Evolutionary conservation across 92 coral and sea anemone genomes (phyloP), one percentile per base, ranked within the genome.

Genomic region (Scolanthus callimorphus): DNA sequence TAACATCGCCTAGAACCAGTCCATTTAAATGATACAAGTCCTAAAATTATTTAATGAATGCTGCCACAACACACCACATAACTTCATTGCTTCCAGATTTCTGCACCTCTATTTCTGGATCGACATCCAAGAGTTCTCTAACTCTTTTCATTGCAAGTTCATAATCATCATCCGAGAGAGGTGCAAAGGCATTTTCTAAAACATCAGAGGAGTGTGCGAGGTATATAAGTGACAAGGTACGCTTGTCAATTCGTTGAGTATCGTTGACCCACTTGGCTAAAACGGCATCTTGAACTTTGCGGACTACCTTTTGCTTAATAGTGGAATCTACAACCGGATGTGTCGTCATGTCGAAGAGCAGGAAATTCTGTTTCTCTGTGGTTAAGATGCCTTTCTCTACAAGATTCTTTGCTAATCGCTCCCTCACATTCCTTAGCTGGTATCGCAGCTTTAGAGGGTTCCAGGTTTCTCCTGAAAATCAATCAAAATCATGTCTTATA

Each of bases 151-250:
- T 94, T 1, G 99, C 99, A 24, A 94, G 81, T 60, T 94, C 99
- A 73, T 94, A 94, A 77, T 94, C 99, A 23, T 94, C 99, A 59
- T 94, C 99, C 0, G 99, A 88, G 23, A 94, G 65, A 13, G 99
- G 85, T 9, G 96, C 85, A 80, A 94, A 94, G 10, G 99, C 99
- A 74, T 94, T 94, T 48, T 94, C 99, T 29, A 94, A 65, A 34
- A 94, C 99, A 81, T 94, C 99, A 0, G 99, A 94, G 9, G 99
- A 94, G 62, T 94, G 99, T 20, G 99, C 99, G 37, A 94, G 79
- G 70, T 84, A 94, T 26, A 94, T 94, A 15, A 94, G 57, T 0
- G 99, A 94, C 50, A 94, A 53, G 20, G 69, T 67, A 43, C 88
- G 69, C 45, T 79, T 85, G 67, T 94, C 99, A 77, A 94, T 88